These are phyloP conservation scores for Graphium colonna DNA, from an alignment of 2,888 invertebrate genomes.

Conservation along the genomic window DNA sequence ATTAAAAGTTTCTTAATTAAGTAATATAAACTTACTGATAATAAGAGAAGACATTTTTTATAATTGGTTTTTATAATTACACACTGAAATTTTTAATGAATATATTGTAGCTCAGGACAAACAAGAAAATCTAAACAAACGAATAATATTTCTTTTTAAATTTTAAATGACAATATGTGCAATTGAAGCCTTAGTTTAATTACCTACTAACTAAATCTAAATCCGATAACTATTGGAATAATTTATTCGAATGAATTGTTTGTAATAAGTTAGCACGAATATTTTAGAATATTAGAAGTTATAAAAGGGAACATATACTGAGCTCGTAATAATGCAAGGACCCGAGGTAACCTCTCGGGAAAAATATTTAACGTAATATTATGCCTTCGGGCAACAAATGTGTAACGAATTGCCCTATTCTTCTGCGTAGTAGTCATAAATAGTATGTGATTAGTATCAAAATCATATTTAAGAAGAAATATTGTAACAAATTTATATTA, in stretches of 20 bases:
- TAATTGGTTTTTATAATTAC: no score
- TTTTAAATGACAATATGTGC: background rate
- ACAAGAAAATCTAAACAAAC: no score
- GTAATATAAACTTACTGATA: no score
- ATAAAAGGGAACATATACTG: background rate
- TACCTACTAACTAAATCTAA: background rate
- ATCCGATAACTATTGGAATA: background rate
- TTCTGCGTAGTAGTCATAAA: background rate
- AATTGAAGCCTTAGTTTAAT: background rate
- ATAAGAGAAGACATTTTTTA: no score
- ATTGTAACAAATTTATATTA: no score
- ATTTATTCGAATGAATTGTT: background rate
- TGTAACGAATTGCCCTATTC: background rate
- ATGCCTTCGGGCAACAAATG: background rate
- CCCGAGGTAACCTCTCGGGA: slow-evolving; percentile 2
- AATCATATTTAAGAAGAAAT: no score
- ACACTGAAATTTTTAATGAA: background rate
- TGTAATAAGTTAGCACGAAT: background rate
- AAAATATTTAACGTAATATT: slow-evolving; percentile 1
- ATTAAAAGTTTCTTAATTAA: no score
- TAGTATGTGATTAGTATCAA: no score
- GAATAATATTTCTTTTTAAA: no score
- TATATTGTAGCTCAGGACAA: no score
- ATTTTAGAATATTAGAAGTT: background rate
- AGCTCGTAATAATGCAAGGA: background rate